These are phyloP conservation scores for Sphaerophoria taeniata DNA, from an alignment of 2,888 invertebrate genomes.

Conservation along the genomic window DNA sequence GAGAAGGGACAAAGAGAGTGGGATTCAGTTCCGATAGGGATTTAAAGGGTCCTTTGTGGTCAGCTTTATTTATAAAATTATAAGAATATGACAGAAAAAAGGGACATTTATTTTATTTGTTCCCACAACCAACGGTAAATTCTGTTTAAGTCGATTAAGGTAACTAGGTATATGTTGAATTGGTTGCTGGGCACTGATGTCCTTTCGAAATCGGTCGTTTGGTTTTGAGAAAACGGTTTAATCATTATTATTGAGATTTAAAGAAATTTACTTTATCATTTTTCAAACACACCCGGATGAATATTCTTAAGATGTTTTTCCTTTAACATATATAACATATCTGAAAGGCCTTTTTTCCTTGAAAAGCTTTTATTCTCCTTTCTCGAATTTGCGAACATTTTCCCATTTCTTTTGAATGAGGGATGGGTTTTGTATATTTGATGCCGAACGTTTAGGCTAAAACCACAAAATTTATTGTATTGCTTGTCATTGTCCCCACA, in stretches of 20 bases:
- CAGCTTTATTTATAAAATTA: conserved; percentile 20
- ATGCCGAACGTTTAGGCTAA: background rate
- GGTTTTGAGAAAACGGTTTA: too few species aligned
- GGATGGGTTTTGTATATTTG: too few species aligned
- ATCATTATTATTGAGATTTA: background rate
- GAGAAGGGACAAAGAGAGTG: background rate
- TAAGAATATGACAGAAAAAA: conserved; percentile 32
- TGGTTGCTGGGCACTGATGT: too few species aligned
- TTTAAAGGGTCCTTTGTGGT: conserved; percentile 34
- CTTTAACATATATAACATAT: too few species aligned
- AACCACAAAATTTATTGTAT: conserved; percentile 20
- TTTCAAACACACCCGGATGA: background rate
- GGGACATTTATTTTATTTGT: conserved; percentile 33
- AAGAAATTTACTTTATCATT: background rate
- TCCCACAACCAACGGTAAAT: conserved; percentile 6
- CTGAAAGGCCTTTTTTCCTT: background rate
- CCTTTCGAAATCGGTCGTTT: too few species aligned
- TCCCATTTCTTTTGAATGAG: background rate
- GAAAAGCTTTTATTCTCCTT: background rate
- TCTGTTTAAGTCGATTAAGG: conserved; percentile 1
- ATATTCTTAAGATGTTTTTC: background rate
- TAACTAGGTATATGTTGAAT: too few species aligned
- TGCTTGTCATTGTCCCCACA: conserved; percentile 24
- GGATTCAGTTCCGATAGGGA: conserved; percentile 6
- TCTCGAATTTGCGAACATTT: background rate